Evolutionary conservation across 2,797 vertebrate genomes (phyloP).

Genomic region (Phyllotis vaccarum): DNA sequence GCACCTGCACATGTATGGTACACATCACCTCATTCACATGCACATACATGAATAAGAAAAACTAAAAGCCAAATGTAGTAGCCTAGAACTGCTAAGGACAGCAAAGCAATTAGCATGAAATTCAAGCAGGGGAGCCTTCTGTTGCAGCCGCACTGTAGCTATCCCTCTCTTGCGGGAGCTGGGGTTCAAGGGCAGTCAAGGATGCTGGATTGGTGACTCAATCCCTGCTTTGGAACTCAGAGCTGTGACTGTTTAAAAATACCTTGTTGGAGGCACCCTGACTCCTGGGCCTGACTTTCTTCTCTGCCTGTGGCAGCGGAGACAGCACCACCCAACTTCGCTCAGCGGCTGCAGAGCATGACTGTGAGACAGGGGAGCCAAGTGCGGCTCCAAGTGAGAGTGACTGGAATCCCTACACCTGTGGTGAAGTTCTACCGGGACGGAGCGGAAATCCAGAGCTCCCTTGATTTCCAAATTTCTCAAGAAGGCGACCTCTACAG

Average conservation of each 20-base stretch:
- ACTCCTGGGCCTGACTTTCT: conserved; percentile 21
- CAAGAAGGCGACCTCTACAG: conserved; percentile 98
- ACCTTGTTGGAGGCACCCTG: background rate
- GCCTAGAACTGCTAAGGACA: background rate
- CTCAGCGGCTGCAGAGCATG: conserved; percentile 97
- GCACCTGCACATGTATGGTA: background rate
- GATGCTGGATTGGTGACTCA: background rate
- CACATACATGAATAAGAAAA: background rate
- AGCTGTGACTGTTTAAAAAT: conserved; percentile 53
- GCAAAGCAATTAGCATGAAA: conserved; percentile 8
- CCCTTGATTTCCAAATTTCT: conserved; percentile 97
- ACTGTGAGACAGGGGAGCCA: conserved; percentile 97
- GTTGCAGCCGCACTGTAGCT: background rate
- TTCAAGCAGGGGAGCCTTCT: background rate
- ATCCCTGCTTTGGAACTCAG: background rate
- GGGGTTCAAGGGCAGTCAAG: conserved; percentile 64
- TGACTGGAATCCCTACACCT: conserved; percentile 98
- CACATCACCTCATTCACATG: background rate
- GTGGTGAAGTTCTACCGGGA: conserved; percentile 99
- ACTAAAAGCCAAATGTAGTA: no score
- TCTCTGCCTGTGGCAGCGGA: conserved; percentile 88
- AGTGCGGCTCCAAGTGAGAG: conserved; percentile 96
- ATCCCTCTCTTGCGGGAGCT: background rate
- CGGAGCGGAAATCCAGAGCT: conserved; percentile 99
- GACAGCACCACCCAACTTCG: conserved; percentile 97